Percentiles rank a stretch among this genome's conserved stretches.
Conservation (phyloP, 2,113 vertebrate genomes). For the Pyxicephalus adspersus region DNA sequence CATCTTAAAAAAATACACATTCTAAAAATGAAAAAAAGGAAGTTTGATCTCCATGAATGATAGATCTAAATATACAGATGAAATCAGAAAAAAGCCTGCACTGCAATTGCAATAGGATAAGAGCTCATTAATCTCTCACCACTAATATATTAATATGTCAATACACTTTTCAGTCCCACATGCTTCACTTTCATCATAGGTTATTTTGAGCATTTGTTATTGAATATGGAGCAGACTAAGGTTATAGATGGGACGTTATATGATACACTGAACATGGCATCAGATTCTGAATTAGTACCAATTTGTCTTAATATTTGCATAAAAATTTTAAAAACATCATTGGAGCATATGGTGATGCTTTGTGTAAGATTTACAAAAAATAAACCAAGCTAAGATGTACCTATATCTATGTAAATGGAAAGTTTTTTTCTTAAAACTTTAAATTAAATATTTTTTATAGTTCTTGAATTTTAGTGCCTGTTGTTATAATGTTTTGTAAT, state of each 20-base stretch:
- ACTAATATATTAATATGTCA: conserved; percentile 41
- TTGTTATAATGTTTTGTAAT: too few relatives aligned
- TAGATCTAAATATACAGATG: too few relatives aligned
- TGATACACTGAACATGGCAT: conserved; percentile 12
- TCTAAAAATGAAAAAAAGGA: too few relatives aligned
- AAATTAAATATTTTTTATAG: too few relatives aligned
- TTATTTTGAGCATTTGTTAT: conserved; percentile 46
- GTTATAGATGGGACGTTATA: conserved; percentile 11
- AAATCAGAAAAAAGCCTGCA: background rate
- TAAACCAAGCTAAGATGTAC: too few relatives aligned
- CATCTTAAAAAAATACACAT: too few relatives aligned
- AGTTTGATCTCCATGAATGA: background rate
- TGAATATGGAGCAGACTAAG: conserved; percentile 15
- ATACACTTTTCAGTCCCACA: conserved; percentile 24
- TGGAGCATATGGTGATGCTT: background rate
- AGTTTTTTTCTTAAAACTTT: too few relatives aligned
- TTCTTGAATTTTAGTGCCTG: too few relatives aligned
- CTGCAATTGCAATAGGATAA: background rate
- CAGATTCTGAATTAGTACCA: conserved; percentile 17
- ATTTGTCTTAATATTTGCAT: background rate
- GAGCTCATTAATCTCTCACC: background rate
- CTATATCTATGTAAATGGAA: too few relatives aligned
- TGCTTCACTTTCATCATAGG: conserved; percentile 44
- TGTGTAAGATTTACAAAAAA: background rate
- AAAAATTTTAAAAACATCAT: background rate